These are phyloP conservation scores for Pyrgilauda ruficollis DNA, from an alignment of 2,113 vertebrate genomes.

Conservation along the genomic window DNA sequence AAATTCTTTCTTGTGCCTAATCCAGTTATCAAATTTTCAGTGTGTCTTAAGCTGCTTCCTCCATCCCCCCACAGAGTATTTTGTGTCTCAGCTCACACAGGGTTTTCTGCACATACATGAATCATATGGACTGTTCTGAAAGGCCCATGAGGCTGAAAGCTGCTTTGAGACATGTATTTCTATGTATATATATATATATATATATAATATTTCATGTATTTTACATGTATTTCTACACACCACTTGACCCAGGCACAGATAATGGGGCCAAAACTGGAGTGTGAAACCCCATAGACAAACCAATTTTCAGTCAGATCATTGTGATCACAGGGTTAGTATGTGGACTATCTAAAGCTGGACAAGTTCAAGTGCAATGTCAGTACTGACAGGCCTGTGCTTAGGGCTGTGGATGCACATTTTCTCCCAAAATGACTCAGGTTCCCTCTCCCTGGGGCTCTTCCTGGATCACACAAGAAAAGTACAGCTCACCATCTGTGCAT, in stretches of 20 bases:
- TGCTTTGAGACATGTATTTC: neutral
- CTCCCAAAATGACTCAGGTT: neutral
- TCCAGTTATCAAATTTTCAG: neutral
- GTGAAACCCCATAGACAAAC: neutral
- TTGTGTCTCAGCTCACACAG: neutral
- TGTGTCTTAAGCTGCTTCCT: neutral
- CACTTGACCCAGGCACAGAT: neutral
- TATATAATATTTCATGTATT: too few relatives aligned
- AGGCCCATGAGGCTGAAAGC: neutral
- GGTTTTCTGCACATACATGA: neutral
- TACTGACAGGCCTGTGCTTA: neutral
- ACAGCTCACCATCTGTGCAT: accelerated
- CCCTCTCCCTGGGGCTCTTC: neutral
- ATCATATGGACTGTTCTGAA: accelerated
- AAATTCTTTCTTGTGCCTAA: neutral
- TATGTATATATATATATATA: neutral
- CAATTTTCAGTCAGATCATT: neutral
- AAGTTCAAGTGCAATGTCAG: neutral
- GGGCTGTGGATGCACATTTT: neutral
- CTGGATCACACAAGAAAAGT: neutral
- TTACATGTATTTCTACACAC: accelerated
- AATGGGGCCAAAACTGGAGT: neutral
- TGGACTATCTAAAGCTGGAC: neutral
- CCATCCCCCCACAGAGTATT: neutral
- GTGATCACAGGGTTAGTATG: neutral